Evolutionary conservation across 2,888 invertebrate genomes (phyloP).

Genomic region (Scrobipalpa atriplicella): DNA sequence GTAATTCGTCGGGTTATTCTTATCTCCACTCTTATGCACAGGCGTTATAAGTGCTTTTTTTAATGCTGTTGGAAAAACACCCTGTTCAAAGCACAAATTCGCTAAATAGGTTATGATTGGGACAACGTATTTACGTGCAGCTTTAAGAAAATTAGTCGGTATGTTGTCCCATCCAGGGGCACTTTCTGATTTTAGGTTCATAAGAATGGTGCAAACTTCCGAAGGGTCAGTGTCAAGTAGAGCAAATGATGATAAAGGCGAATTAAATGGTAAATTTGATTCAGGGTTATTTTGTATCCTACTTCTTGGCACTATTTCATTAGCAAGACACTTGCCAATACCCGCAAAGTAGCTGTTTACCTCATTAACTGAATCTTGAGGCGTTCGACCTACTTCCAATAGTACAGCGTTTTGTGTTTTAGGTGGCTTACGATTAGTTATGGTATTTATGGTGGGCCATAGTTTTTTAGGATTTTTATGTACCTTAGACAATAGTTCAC

Average conservation of each 20-base stretch:
- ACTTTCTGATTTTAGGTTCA: background rate
- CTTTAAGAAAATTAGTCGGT: background rate
- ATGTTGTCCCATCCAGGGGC: slow-evolving; percentile 10
- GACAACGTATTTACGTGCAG: background rate
- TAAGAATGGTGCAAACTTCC: background rate
- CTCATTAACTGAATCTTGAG: background rate
- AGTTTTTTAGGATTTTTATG: slow-evolving; percentile 5
- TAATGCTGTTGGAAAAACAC: background rate
- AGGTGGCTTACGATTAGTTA: background rate
- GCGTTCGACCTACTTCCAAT: background rate
- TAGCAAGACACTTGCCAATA: background rate
- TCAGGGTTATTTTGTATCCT: background rate
- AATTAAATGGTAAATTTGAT: background rate
- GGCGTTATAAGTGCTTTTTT: background rate
- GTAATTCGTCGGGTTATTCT: background rate
- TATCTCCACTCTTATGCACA: background rate
- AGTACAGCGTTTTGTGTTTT: background rate
- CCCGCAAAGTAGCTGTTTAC: background rate
- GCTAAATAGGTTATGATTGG: background rate
- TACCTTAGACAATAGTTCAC: background rate
- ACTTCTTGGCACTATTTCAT: background rate
- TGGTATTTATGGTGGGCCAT: background rate
- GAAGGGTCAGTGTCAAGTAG: background rate
- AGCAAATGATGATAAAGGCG: background rate
- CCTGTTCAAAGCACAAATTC: background rate